phyloP scores from a whole-genome alignment of 2,113 vertebrate species.

The pig (Sus scrofa) region DNA sequence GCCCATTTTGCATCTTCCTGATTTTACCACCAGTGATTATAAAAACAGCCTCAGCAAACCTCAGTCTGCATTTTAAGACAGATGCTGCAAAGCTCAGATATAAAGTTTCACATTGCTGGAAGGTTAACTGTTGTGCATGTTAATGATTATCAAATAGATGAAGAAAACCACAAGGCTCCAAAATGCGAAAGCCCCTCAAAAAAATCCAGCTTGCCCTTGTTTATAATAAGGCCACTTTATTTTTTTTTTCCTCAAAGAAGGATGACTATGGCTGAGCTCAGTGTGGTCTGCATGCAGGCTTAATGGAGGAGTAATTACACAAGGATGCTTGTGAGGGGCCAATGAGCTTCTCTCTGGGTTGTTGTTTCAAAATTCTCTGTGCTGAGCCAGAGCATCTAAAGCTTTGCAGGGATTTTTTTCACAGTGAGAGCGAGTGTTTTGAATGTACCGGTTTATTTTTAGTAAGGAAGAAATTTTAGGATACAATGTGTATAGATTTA shows the following conservation, averaged over 20 bases:
- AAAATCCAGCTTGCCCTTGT: conserved; percentile 80
- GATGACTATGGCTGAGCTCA: not conserved
- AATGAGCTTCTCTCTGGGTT: conserved; percentile 72
- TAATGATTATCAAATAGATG: conserved; percentile 86
- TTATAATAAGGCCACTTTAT: conserved; percentile 78
- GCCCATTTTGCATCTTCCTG: conserved; percentile 88
- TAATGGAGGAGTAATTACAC: conserved; percentile 82
- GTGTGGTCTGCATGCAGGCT: conserved; percentile 82
- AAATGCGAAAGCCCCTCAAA: conserved; percentile 82
- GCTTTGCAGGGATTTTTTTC: not conserved
- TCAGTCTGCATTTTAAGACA: conserved; percentile 84
- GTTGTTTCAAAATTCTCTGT: conserved; percentile 78
- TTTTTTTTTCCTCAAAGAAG: conserved; percentile 77
- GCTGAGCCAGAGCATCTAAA: conserved; percentile 64
- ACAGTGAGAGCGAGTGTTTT: not conserved
- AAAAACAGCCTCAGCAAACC: conserved; percentile 87
- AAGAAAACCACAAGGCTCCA: conserved; percentile 80
- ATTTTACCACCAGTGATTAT: conserved; percentile 87
- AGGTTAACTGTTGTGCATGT: conserved; percentile 84
- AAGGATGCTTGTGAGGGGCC: conserved; percentile 83
- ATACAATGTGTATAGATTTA: not conserved
- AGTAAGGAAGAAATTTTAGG: conserved; percentile 11
- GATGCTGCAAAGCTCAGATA: conserved; percentile 79
- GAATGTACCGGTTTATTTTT: conserved; percentile 5
- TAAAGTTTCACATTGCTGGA: conserved; percentile 84